Base-by-base conservation (phyloP, 2,888 invertebrate genomes). In the Cosmopolites sordidus region DNA sequence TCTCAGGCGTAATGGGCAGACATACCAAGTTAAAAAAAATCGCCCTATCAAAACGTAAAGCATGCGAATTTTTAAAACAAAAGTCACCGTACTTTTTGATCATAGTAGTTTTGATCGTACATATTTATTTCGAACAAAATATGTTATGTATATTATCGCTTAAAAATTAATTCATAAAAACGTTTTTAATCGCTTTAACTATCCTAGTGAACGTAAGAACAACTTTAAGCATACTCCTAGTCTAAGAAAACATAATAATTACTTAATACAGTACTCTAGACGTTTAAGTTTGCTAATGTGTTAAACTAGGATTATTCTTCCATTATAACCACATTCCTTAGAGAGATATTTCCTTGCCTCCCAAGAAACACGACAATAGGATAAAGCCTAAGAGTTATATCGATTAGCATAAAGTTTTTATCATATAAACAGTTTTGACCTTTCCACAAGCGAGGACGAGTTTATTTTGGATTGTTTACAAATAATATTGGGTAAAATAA, bases 251-350 rank as follows among this genome's bases (percentile, higher is more conserved):
- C 51, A 44, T 39, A 44, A 27, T 51, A 40, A 44, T 51, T 41
- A 51, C 18, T 12, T 41, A 45, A 39, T 38, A 43, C 43, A 43
- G 43, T 50, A 30, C 45, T 41, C 30, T 39, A 50, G 38, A 51
- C 40, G 33, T 47, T 45, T 18, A 44, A 51, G 16, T 44, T 51
- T 45, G 42, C 41, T 18, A 40, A 41, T 41, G 51, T 33, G 22
- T 14, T 37, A 51, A 51, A 41, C 51, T 30, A 6, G 51, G 45
- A 51, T 51, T 51, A 46, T 51, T 51, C 46, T 46, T 39, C 45
- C 51, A 41, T 51, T 45, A 40, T 51, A 41, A 22, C 45, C 45
- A 38, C 45, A 41, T 43, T 39, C 33, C 50, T 44, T 45, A 14
- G 45, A 37, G 45, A 45, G 22, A 45, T 45, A 37, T 17, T 45